Percentiles rank a stretch among this genome's conserved stretches.
phyloP scores from a whole-genome alignment of 2,797 vertebrate species.

The Falco peregrinus region DNA sequence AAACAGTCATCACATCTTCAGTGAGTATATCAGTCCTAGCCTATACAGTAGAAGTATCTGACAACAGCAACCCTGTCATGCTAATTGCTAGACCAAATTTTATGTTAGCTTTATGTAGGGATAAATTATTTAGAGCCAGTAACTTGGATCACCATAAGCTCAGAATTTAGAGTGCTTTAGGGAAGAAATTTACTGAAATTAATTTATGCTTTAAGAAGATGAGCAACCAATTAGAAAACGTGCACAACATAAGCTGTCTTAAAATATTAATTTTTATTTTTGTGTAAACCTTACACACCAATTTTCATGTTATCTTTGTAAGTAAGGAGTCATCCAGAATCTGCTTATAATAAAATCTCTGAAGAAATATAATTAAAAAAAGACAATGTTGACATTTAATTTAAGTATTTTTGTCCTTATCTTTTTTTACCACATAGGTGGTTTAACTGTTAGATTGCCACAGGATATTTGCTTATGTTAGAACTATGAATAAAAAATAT shows the following conservation, averaged over 20 bases:
- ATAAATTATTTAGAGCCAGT: constrained; percentile 59
- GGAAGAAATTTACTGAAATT: constrained; percentile 24
- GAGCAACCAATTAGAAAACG: constrained; percentile 7
- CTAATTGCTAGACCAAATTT: constrained; percentile 42
- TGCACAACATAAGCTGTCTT: neutral
- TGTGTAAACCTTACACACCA: neutral
- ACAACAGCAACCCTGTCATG: neutral
- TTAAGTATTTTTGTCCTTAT: neutral
- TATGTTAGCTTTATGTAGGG: neutral
- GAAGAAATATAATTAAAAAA: neutral
- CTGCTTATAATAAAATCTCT: neutral
- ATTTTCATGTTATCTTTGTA: neutral
- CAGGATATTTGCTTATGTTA: neutral
- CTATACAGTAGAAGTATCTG: neutral
- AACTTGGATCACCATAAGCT: constrained; percentile 2
- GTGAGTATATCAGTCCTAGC: neutral
- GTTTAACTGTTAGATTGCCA: neutral
- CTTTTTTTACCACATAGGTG: neutral
- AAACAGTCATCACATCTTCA: neutral
- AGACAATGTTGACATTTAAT: neutral
- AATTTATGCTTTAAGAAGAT: constrained; percentile 36
- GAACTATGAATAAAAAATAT: neutral
- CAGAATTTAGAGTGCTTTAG: constrained; percentile 1
- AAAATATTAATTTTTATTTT: constrained; percentile 6
- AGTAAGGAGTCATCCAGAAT: neutral